Conservation (phyloP, 1,140 invertebrate genomes). For the Drosophila ohnishii region DNA sequence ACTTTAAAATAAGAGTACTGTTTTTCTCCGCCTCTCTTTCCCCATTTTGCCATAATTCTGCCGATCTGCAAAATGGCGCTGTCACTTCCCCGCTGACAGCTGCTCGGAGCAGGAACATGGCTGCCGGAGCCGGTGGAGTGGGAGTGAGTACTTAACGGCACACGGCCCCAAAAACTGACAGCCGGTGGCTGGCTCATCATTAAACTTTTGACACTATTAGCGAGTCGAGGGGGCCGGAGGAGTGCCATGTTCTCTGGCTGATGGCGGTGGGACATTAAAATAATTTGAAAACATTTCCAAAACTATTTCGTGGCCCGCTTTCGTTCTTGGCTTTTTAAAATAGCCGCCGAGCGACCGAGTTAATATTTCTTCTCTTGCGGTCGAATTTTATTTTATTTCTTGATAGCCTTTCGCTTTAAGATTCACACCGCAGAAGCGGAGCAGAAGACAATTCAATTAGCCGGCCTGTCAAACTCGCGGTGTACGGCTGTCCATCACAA, state of each 20-base stretch:
- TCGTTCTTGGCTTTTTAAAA: slow-evolving; percentile 34
- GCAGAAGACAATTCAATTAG: slow-evolving; percentile 77
- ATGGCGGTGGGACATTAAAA: slow-evolving; percentile 50
- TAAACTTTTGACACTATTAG: slow-evolving; percentile 82
- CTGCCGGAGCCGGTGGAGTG: not conserved
- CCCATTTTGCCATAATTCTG: not conserved
- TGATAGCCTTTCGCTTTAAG: slow-evolving; percentile 44
- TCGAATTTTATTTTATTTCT: slow-evolving; percentile 30
- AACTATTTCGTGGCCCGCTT: slow-evolving; percentile 25
- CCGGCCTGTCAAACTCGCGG: slow-evolving; percentile 68
- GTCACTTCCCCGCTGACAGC: slow-evolving; percentile 69
- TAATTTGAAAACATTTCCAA: slow-evolving; percentile 65
- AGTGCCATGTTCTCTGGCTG: not conserved
- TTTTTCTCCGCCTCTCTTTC: not conserved
- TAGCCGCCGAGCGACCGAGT: slow-evolving; percentile 26
- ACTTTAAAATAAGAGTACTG: not conserved
- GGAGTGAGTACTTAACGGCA: slow-evolving; percentile 64
- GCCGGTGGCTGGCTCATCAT: slow-evolving; percentile 68
- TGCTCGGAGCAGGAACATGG: slow-evolving; percentile 59
- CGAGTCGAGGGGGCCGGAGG: not conserved
- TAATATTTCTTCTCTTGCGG: slow-evolving; percentile 49
- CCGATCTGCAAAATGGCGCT: slow-evolving; percentile 65
- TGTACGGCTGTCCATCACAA: slow-evolving; percentile 53
- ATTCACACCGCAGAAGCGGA: slow-evolving; percentile 23
- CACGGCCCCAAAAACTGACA: slow-evolving; percentile 68